Evolutionary conservation across 1,140 invertebrate genomes (phyloP).

Genomic region (Nasonia giraulti): DNA sequence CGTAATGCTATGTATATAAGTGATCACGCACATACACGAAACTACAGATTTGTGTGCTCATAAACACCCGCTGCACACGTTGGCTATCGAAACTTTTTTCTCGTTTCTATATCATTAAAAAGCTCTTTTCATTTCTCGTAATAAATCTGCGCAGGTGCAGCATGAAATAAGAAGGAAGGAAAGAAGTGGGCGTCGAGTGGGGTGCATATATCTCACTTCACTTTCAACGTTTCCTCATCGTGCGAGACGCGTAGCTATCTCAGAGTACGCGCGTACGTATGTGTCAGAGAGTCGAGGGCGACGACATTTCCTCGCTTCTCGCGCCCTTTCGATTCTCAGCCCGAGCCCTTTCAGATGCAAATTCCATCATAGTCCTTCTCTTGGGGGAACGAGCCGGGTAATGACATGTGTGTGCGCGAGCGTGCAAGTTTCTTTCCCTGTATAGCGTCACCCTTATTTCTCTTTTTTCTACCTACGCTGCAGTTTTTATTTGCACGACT

Average conservation of each 20-base stretch:
- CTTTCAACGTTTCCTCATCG: neutral
- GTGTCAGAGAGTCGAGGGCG: neutral
- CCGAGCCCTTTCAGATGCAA: conserved; percentile 31
- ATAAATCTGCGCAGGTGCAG: too few species aligned
- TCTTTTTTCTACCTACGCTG: conserved; percentile 33
- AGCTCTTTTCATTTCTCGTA: too few species aligned
- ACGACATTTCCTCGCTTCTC: conserved; percentile 6
- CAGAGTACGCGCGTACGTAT: neutral
- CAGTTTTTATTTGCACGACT: neutral
- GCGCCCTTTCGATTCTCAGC: neutral
- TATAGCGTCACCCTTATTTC: conserved; percentile 2
- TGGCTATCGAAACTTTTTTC: too few species aligned
- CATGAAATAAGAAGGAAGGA: too few species aligned
- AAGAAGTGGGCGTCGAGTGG: too few species aligned
- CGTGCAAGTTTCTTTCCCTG: neutral
- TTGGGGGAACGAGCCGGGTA: neutral
- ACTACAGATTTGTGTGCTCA: too few species aligned
- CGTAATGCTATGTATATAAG: too few species aligned
- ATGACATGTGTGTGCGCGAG: conserved; percentile 14
- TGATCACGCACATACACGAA: too few species aligned
- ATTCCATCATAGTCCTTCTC: conserved; percentile 29
- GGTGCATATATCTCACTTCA: neutral
- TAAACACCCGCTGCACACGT: too few species aligned
- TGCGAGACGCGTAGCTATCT: neutral
- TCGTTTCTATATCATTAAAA: too few species aligned